phyloP scores from a whole-genome alignment of 2,888 invertebrate species.

The Himalopsyche anomala region DNA sequence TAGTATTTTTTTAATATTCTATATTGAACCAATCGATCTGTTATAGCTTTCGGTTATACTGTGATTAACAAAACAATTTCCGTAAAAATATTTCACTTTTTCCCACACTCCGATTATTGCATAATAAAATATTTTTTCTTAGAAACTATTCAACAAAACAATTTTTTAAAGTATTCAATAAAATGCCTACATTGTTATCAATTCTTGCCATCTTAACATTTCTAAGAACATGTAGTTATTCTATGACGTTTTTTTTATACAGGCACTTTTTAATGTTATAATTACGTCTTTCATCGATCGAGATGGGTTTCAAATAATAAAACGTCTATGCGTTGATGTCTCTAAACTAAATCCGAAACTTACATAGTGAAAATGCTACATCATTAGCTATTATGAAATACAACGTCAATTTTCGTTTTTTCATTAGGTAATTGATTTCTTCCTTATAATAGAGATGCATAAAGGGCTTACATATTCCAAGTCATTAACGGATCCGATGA shows the following conservation, averaged over 20 bases:
- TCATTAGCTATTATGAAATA: constrained; percentile 36
- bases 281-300: background rate
- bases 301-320: constrained; percentile 14
- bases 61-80: no score
- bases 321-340: background rate
- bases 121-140: no score
- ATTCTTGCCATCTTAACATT: no score
- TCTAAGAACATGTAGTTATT: no score
- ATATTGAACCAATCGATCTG: no score
- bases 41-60: no score
- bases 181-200: no score
- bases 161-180: no score
- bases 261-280: background rate
- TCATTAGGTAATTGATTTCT: constrained; percentile 37
- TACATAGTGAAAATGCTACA: background rate
- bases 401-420: constrained; percentile 21
- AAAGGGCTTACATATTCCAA: constrained; percentile 5
- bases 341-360: background rate
- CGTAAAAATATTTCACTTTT: no score
- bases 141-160: no score
- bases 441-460: constrained; percentile 12
- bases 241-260: background rate
- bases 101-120: no score
- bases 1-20: no score
- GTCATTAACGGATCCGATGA: background rate